Percentiles rank a stretch among this genome's conserved stretches.
Evolutionary conservation across 2,797 vertebrate species (phyloP).

Genomic region (Pogoniulus pusillus): DNA sequence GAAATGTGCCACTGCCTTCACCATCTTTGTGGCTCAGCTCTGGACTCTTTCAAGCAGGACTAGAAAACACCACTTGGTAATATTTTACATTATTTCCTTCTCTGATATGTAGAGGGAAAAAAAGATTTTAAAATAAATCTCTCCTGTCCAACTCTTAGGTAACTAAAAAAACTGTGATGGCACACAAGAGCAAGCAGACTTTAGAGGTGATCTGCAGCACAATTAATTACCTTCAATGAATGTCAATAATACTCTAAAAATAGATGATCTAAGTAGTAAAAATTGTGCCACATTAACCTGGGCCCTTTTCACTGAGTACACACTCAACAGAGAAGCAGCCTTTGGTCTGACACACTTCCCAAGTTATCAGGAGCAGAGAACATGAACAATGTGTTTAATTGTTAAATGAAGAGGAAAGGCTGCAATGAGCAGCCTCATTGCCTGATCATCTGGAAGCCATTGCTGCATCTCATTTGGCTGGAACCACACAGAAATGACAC

Average conservation of each 20-base stretch:
- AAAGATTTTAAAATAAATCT: not conserved
- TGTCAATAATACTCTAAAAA: not conserved
- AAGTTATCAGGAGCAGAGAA: not conserved
- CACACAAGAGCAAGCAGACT: not conserved
- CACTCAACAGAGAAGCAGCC: not conserved
- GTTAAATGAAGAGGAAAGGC: conserved; percentile 2
- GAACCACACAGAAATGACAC: not conserved
- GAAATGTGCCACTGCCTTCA: too few relatives aligned
- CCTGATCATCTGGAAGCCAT: not conserved
- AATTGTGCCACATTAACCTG: not conserved
- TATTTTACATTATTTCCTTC: not conserved
- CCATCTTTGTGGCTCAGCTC: too few relatives aligned
- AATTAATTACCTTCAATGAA: not conserved
- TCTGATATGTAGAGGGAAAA: not conserved
- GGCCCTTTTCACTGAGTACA: not conserved
- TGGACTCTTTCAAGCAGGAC: too few relatives aligned
- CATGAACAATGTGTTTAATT: not conserved
- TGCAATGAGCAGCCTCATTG: not conserved
- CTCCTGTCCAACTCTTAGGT: not conserved
- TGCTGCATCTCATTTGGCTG: not conserved
- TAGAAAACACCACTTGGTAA: not conserved
- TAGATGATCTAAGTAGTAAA: not conserved
- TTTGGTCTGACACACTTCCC: not conserved
- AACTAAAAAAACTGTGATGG: not conserved
- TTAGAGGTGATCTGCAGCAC: not conserved